Evolutionary conservation across 2,888 invertebrate genomes (phyloP).

Genomic region (Chrysodeixis includens): DNA sequence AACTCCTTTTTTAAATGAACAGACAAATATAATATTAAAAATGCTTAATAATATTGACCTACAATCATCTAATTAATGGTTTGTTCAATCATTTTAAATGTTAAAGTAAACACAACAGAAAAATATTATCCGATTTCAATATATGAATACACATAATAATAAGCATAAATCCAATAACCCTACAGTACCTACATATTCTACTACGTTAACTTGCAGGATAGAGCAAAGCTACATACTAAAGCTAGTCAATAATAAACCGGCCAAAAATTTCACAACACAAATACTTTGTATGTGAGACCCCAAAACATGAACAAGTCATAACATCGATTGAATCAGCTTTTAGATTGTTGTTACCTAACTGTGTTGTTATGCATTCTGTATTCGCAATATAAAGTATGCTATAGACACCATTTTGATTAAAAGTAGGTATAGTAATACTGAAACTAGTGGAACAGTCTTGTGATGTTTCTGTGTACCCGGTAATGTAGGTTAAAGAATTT

Average conservation of each 20-base stretch:
- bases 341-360: constrained; percentile 43
- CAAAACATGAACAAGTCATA: constrained; percentile 16
- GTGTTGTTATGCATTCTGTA: constrained; percentile 16
- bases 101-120: too few species aligned
- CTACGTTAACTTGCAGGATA: too few species aligned
- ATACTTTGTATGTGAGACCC: constrained; percentile 8
- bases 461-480: too few species aligned
- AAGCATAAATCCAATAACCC: too few species aligned
- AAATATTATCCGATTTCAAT: too few species aligned
- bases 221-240: too few species aligned
- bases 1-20: too few species aligned
- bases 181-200: too few species aligned
- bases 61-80: neutral
- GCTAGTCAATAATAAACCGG: neutral
- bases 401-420: neutral
- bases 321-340: constrained; percentile 27
- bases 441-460: neutral
- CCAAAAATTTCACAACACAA: constrained; percentile 1
- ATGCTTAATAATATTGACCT: neutral
- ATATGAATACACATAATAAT: too few species aligned
- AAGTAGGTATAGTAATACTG: neutral
- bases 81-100: too few species aligned
- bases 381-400: neutral
- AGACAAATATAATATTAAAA: neutral
- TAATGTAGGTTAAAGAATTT: too few species aligned